Base-by-base conservation (phyloP, 2,797 vertebrate species). In the Discoglossus pictus region DNA sequence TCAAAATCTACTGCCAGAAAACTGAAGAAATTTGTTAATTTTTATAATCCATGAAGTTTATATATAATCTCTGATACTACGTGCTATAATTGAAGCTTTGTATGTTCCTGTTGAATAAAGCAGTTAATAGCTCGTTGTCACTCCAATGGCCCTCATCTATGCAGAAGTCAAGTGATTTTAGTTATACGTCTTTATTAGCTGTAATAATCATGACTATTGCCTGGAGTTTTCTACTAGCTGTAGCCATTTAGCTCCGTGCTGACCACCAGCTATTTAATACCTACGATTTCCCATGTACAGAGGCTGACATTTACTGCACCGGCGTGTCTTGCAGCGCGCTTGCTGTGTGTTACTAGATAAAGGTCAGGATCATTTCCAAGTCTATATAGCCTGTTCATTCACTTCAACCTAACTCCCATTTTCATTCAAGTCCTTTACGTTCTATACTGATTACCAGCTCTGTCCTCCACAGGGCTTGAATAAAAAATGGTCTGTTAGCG, bases 311-410 rank as follows among this genome's bases (percentile, higher is more conserved):
- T 67, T 68, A 35, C 23, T 11, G 65, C n/a, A 51, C 46, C 1
- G 12, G 17, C 34, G 3, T 35, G 48, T 15, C 25, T 43, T 13
- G 24, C 54, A 36, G 54, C 34, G 43, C 5, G 44, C 54, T 38
- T 16, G 27, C 52, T 39, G 34, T n/a, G 6, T 21, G 35, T n/a
- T 24, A n/a, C 36, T 24, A 43, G 55, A 50, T 51, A 67, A 67
- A 67, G 65, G 65, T 52, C 65, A 60, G 54, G 52, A 65, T 60
- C 2, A 60, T 60, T 60, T 42, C n/a, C 7, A 25, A 27, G 46
- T 3, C 23, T 7, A 23, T n/a, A 24, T 50, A 25, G 46, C 61
- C 50, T 5, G 25, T 27, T 23, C n/a, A 2, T 16, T 1, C 24
- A 44, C 38, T 35, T 34, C 18, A 23, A 38, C 36, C 23, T 25